These are phyloP conservation scores for Nasua narica DNA, from an alignment of 2,797 vertebrate genomes.

Conservation along the genomic window DNA sequence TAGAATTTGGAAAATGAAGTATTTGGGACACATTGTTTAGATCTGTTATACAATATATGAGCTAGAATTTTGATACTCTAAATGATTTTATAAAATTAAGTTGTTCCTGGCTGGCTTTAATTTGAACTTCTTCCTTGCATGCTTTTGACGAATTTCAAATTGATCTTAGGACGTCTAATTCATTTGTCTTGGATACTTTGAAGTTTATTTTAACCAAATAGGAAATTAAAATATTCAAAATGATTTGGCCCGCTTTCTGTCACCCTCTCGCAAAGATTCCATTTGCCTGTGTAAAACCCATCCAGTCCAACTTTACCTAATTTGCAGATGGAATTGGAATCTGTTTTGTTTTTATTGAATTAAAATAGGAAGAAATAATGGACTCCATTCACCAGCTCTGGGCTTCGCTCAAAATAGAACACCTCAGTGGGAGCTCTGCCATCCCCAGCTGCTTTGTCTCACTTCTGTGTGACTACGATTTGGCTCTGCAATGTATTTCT, in stretches of 20 bases:
- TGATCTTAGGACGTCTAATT: conserved; percentile 6
- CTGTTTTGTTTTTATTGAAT: conserved; percentile 17
- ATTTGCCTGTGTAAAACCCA: not conserved
- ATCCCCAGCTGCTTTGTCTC: conserved; percentile 21
- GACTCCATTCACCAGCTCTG: conserved; percentile 30
- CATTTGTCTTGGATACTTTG: conserved; percentile 44
- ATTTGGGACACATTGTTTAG: not conserved
- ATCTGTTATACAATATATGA: not conserved
- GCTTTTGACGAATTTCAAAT: conserved; percentile 13
- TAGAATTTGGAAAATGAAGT: not conserved
- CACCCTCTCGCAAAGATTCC: not conserved
- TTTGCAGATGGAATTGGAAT: conserved; percentile 53
- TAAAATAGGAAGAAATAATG: conserved; percentile 58
- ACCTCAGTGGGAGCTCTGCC: not conserved
- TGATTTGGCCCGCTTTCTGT: not conserved
- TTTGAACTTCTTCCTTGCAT: not conserved
- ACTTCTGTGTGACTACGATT: not conserved
- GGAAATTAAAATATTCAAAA: conserved; percentile 57
- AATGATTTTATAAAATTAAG: not conserved
- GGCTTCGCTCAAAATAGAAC: conserved; percentile 37
- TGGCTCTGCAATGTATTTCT: conserved; percentile 20
- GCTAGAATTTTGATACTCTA: not conserved
- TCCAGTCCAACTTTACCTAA: conserved; percentile 25
- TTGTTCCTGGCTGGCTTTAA: conserved; percentile 25
- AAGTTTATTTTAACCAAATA: conserved; percentile 44